Evolutionary conservation across 2,113 vertebrate genomes (phyloP), one percentile per base, ranked within the genome.

Genomic region (Amphilophus citrinellus): DNA sequence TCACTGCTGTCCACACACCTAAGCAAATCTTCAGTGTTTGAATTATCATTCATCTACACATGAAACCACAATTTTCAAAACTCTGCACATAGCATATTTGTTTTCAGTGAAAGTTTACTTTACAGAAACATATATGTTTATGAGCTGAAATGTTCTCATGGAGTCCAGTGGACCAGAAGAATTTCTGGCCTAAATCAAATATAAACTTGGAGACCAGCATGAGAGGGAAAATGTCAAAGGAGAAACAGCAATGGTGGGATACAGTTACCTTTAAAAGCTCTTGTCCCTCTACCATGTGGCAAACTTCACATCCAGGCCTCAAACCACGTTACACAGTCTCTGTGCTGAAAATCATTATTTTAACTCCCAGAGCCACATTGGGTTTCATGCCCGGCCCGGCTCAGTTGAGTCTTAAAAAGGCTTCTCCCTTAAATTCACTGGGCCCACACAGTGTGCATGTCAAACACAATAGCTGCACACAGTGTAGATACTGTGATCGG

Each of bases 191-290:
- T 93, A 93, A 95, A 94, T 95, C 81, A 92, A 94, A 93, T 94
- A 91, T 94, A 92, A 94, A 92, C 90, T 93, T 90, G 39, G 84
- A 93, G 90, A 87, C 83, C 82, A 77, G 79, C 3, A 39, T 82
- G 76, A 81, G 81, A 82, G 85, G 87, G 79, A 80, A 87, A 80
- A 91, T 92, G 88, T 93, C 92, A 93, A 84, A 71, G 84, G 89
- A 91, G 93, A 92, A 92, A 89, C 87, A 84, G 92, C 89, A 77
- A 88, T 79, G 85, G 79, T 90, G 88, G 91, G 93, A 95, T 96
- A 93, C 82, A 79, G 93, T 96, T 96, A 95, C 95, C 93, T 94
- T 94, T 95, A 96, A 95, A 95, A 96, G 94, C 94, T 71, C 91
- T 87, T 83, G 86, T 89, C 90, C 88, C 90, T 93, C 86, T 57